Evolutionary conservation across 30 jellyfish, hydroid and myxozoan genomes (phyloP).

Genomic region (Cassiopea andromeda): DNA sequence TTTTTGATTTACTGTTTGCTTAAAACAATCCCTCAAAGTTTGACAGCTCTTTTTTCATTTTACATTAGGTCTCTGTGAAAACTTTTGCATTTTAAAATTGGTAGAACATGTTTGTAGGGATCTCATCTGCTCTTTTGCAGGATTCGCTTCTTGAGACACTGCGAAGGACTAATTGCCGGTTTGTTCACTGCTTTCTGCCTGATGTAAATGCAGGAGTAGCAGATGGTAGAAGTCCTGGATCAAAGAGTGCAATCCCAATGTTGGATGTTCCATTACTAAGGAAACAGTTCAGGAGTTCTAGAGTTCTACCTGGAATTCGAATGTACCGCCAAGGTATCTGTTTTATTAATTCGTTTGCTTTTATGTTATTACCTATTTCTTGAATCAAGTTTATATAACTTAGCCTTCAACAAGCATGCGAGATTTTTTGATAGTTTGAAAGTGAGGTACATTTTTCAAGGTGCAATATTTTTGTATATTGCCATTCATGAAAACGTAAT

Average conservation of each 20-base stretch:
- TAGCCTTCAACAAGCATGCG: background rate
- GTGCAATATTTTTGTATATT: too few relatives aligned
- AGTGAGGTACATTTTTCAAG: too few relatives aligned
- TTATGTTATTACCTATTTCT: background rate
- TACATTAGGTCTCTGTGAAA: too few relatives aligned
- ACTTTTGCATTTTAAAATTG: too few relatives aligned
- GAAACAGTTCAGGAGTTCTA: constrained; percentile 92
- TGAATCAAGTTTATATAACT: background rate
- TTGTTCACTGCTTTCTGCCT: constrained; percentile 92
- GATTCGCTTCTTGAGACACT: constrained; percentile 89
- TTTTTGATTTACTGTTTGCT: background rate
- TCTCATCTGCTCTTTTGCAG: constrained; percentile 24
- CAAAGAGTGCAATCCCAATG: constrained; percentile 41
- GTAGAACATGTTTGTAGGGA: background rate
- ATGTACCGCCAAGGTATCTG: constrained; percentile 90
- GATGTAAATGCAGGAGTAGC: constrained; percentile 83
- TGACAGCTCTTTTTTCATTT: background rate
- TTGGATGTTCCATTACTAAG: constrained; percentile 84
- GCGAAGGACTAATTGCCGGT: constrained; percentile 83
- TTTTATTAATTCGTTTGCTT: background rate
- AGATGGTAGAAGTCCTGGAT: constrained; percentile 63
- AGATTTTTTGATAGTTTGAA: too few relatives aligned
- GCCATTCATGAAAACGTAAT: too few relatives aligned
- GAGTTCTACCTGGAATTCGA: constrained; percentile 88
- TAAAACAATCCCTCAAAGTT: background rate